These are phyloP conservation scores for Drosophila mayaguana DNA, from an alignment of 2,888 invertebrate genomes.

Conservation along the genomic window DNA sequence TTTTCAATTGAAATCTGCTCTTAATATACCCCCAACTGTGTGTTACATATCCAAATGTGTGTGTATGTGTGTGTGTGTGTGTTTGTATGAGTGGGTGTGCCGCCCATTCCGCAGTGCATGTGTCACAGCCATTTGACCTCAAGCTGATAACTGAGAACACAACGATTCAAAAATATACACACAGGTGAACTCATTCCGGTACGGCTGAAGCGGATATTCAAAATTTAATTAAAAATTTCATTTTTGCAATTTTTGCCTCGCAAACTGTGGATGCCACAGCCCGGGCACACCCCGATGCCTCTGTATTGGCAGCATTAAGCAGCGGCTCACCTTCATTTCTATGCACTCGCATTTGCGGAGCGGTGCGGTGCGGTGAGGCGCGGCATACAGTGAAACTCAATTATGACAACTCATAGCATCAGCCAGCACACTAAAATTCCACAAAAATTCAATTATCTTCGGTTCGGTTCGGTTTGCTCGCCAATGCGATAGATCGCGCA, in stretches of 20 bases:
- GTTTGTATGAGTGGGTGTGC: neutral
- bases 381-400: constrained; percentile 64
- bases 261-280: constrained; percentile 6
- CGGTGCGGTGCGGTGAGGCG: constrained; percentile 16
- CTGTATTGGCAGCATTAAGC: constrained; percentile 51
- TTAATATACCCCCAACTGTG: constrained; percentile 65
- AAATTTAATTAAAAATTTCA: constrained; percentile 81
- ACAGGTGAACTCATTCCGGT: constrained; percentile 60
- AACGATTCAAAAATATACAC: constrained; percentile 49
- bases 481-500: constrained; percentile 40
- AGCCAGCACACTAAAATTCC: constrained; percentile 25
- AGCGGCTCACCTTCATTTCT: constrained; percentile 32
- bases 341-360: constrained; percentile 51
- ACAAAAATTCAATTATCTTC: constrained; percentile 75
- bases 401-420: constrained; percentile 70
- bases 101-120: constrained; percentile 8
- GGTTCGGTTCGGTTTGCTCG: constrained; percentile 30
- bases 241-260: constrained; percentile 68
- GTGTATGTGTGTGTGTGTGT: neutral
- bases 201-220: constrained; percentile 67
- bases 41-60: constrained; percentile 10
- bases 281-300: constrained; percentile 18
- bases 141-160: constrained; percentile 42
- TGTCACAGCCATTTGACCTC: constrained; percentile 25
- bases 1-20: constrained; percentile 76